These are phyloP conservation scores for Sinosuthora webbiana DNA, from an alignment of 2,113 vertebrate species.

Conservation along the genomic window DNA sequence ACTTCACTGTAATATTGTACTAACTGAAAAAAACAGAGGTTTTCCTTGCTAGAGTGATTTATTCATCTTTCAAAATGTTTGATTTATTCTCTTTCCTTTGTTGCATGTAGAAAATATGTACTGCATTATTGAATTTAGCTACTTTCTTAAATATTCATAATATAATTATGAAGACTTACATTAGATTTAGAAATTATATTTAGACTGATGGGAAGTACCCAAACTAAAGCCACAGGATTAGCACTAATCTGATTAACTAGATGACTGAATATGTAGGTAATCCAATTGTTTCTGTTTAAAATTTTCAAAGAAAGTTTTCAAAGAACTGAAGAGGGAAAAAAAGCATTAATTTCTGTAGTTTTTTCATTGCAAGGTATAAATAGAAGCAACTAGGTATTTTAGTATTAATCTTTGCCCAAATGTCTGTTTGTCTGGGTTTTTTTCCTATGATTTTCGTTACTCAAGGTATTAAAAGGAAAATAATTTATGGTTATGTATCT, in stretches of 20 bases:
- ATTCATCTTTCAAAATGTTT: not conserved
- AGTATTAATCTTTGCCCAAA: not conserved
- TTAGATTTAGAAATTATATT: not conserved
- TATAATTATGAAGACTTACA: not conserved
- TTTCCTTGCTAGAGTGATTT: not conserved
- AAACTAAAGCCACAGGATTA: not conserved
- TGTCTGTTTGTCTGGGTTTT: not conserved
- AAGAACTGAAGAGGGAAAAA: not conserved
- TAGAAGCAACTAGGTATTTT: not conserved
- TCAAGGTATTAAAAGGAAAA: not conserved
- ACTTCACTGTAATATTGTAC: not conserved
- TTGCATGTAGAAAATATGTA: not conserved
- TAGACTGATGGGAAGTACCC: not conserved
- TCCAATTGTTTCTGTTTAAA: not conserved
- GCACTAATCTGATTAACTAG: not conserved
- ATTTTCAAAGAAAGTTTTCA: not conserved
- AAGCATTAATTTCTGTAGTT: not conserved
- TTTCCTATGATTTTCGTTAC: not conserved
- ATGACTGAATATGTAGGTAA: not conserved
- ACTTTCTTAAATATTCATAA: not conserved
- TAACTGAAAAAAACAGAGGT: not conserved
- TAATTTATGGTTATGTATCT: slow-evolving; percentile 16
- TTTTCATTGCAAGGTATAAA: not conserved
- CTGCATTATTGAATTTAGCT: not conserved
- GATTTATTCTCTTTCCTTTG: not conserved